These are phyloP conservation scores for Coremacera marginata DNA, from an alignment of 2,888 invertebrate genomes.

Conservation along the genomic window DNA sequence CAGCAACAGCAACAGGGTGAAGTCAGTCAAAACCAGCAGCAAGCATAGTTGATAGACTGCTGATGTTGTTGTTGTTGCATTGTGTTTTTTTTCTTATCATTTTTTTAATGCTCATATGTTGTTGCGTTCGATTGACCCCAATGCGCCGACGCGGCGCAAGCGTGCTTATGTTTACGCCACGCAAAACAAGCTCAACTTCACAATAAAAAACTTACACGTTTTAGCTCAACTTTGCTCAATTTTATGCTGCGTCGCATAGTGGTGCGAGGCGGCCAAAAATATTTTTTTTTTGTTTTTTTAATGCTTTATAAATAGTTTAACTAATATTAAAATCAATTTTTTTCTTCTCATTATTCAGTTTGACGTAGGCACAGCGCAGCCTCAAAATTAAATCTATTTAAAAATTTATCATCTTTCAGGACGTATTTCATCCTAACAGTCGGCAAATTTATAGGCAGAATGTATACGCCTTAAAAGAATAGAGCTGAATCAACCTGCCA, in stretches of 20 bases:
- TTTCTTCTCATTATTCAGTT: too few relatives aligned
- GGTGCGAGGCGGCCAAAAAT: too few relatives aligned
- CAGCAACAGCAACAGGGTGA: background rate
- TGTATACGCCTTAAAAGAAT: too few relatives aligned
- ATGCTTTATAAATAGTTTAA: too few relatives aligned
- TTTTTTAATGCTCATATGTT: conserved; percentile 1
- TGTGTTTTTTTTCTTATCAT: background rate
- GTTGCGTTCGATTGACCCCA: conserved; percentile 33
- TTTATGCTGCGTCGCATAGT: background rate
- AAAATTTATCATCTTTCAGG: too few relatives aligned
- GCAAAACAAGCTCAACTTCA: conserved; percentile 8
- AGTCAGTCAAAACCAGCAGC: conserved; percentile 20
- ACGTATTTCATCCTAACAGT: too few relatives aligned
- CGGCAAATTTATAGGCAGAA: too few relatives aligned
- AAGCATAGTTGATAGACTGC: background rate
- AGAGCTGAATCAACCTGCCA: too few relatives aligned
- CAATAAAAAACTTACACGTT: conserved; percentile 11
- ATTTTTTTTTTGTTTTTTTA: too few relatives aligned
- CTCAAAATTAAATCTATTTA: too few relatives aligned
- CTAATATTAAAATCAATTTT: too few relatives aligned
- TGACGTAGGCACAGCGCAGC: too few relatives aligned
- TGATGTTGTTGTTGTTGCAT: background rate
- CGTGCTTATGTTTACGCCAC: conserved; percentile 31
- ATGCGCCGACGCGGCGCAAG: conserved; percentile 28
- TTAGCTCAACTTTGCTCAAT: background rate